These are phyloP conservation scores for Sarcophilus harrisii DNA, from an alignment of 2,797 vertebrate species.

Conservation along the genomic window DNA sequence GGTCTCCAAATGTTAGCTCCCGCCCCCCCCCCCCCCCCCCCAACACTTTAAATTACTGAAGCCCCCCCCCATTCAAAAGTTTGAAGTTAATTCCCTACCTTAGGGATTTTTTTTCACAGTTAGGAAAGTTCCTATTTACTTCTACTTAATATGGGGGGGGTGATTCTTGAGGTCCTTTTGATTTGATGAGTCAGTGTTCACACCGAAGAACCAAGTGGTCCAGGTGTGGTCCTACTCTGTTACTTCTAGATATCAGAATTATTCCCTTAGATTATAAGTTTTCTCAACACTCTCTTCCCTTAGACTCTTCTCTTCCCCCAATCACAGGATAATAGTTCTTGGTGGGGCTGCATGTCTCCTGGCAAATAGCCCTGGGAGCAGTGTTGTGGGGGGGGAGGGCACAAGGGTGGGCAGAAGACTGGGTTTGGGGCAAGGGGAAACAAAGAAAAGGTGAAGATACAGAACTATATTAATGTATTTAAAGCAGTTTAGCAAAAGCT, in stretches of 20 bases:
- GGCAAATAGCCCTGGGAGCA: background rate
- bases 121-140: slow-evolving; percentile 74
- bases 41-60: no score
- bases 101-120: slow-evolving; percentile 67
- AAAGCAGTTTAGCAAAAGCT: slow-evolving; percentile 84
- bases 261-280: slow-evolving; percentile 62
- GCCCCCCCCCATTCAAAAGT: slow-evolving; percentile 49
- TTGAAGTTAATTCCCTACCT: slow-evolving; percentile 60
- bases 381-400: slow-evolving; percentile 60
- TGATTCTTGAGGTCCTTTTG: slow-evolving; percentile 66
- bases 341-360: slow-evolving; percentile 40
- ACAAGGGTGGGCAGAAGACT: slow-evolving; percentile 44
- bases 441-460: slow-evolving; percentile 71
- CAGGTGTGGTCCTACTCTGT: slow-evolving; percentile 60
- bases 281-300: slow-evolving; percentile 63
- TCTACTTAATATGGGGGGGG: slow-evolving; percentile 52
- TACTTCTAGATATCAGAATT: slow-evolving; percentile 55
- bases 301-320: slow-evolving; percentile 64
- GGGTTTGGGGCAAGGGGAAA: slow-evolving; percentile 64
- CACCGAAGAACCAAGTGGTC: slow-evolving; percentile 55
- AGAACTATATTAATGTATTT: slow-evolving; percentile 83
- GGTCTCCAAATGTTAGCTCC: slow-evolving; percentile 60
- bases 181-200: slow-evolving; percentile 60
- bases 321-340: slow-evolving; percentile 53
- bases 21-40: slow-evolving; percentile 31